Percentiles rank a stretch among this genome's conserved stretches.
phyloP scores from a whole-genome alignment of 2,797 vertebrate genomes.

The Thunnus albacares region DNA sequence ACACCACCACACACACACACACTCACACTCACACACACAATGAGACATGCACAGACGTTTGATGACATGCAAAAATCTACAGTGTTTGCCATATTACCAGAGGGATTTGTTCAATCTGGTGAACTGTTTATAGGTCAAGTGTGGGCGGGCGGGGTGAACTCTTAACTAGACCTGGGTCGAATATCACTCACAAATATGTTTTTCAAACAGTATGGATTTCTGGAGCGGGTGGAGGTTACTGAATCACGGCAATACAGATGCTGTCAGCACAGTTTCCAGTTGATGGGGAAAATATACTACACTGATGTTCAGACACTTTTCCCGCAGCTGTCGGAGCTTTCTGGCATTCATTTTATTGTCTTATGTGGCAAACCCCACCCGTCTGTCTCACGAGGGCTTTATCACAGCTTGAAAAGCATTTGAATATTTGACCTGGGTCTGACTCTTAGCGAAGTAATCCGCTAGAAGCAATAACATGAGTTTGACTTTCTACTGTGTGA shows the following conservation, averaged over 20 bases:
- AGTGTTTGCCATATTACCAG: constrained; percentile 66
- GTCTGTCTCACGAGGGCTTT: constrained; percentile 52
- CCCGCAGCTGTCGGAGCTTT: background rate
- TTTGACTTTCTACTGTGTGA: constrained; percentile 78
- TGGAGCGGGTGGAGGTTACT: constrained; percentile 35
- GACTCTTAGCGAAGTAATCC: constrained; percentile 55
- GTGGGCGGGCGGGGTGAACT: constrained; percentile 8
- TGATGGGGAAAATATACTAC: background rate
- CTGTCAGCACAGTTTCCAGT: background rate
- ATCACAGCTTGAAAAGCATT: constrained; percentile 39
- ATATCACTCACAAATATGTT: constrained; percentile 19
- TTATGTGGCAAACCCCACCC: constrained; percentile 25
- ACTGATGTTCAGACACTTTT: background rate
- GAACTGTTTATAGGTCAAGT: constrained; percentile 69
- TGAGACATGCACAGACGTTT: constrained; percentile 12
- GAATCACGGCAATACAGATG: constrained; percentile 5
- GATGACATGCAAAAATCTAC: constrained; percentile 52
- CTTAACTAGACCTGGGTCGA: constrained; percentile 42
- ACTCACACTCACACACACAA: constrained; percentile 46
- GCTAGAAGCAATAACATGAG: constrained; percentile 84
- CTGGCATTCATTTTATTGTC: background rate
- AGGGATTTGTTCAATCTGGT: constrained; percentile 53
- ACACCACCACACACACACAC: constrained; percentile 31
- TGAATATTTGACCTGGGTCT: constrained; percentile 58
- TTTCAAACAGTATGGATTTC: background rate